Evolutionary conservation across 1,140 invertebrate genomes (phyloP).

Genomic region (Mactra quadrangularis): DNA sequence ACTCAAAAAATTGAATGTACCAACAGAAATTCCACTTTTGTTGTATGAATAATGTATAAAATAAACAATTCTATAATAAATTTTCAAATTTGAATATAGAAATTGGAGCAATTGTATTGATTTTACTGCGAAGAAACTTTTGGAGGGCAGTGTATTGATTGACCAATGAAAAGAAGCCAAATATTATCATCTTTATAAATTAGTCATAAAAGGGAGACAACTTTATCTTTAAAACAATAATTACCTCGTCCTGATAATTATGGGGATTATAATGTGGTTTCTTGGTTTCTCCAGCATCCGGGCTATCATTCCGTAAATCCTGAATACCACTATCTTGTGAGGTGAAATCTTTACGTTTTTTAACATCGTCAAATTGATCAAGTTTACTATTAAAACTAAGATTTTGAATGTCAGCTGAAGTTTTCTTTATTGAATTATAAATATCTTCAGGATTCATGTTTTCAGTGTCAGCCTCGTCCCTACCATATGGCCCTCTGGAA

Average conservation of each 20-base stretch:
- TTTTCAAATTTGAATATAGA: too few species aligned
- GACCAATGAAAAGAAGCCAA: too few species aligned
- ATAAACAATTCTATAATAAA: too few species aligned
- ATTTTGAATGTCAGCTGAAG: constrained; percentile 96
- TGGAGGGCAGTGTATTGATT: too few species aligned
- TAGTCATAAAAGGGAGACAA: too few species aligned
- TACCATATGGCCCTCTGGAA: constrained; percentile 67
- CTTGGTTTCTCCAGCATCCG: constrained; percentile 72
- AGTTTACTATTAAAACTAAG: constrained; percentile 89
- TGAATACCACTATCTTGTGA: constrained; percentile 95
- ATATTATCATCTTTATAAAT: too few species aligned
- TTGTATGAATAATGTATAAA: too few species aligned
- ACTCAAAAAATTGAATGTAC: too few species aligned
- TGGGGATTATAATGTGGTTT: constrained; percentile 77
- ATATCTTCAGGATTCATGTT: constrained; percentile 93
- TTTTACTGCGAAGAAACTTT: too few species aligned
- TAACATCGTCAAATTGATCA: constrained; percentile 80
- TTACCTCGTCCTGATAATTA: constrained; percentile 79
- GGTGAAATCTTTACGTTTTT: constrained; percentile 89
- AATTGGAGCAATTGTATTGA: too few species aligned
- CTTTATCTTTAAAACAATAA: too few species aligned
- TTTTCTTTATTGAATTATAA: constrained; percentile 91
- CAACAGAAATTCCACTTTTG: too few species aligned
- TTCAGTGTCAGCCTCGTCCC: constrained; percentile 86
- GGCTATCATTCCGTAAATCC: constrained; percentile 86